These are phyloP conservation scores for Cotesia chilonis DNA, from an alignment of 1,140 invertebrate species.

Conservation along the genomic window DNA sequence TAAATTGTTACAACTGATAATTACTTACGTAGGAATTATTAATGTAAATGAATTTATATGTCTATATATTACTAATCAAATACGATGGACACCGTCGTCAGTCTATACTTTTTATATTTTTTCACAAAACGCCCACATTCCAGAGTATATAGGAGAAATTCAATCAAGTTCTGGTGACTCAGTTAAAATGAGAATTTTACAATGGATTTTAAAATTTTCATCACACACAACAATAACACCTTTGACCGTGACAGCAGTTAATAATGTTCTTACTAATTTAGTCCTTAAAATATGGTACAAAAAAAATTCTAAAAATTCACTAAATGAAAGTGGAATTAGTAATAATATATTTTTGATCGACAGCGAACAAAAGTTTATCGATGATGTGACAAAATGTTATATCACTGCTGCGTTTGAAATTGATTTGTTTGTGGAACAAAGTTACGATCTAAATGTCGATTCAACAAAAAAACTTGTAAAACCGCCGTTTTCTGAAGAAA, in stretches of 20 bases:
- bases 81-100: conserved; percentile 55
- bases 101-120: conserved; percentile 56
- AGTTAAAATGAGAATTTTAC: conserved; percentile 45
- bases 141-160: conserved; percentile 37
- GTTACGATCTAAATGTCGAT: neutral
- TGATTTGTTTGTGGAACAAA: conserved; percentile 26
- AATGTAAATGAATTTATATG: conserved; percentile 54
- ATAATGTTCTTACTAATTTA: conserved; percentile 49
- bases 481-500: conserved; percentile 32
- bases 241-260: conserved; percentile 41
- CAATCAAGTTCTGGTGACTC: conserved; percentile 36
- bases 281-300: conserved; percentile 52
- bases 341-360: neutral
- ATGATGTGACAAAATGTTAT: conserved; percentile 45
- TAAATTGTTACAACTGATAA: conserved; percentile 55
- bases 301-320: conserved; percentile 17
- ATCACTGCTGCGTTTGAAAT: conserved; percentile 40
- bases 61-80: conserved; percentile 57
- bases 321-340: neutral
- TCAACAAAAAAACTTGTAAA: conserved; percentile 1
- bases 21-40: conserved; percentile 51
- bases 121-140: conserved; percentile 46
- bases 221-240: conserved; percentile 36
- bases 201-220: conserved; percentile 46
- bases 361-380: conserved; percentile 15